Evolutionary conservation across 2,888 invertebrate species (phyloP).

Genomic region (Lamellibrachia columna): DNA sequence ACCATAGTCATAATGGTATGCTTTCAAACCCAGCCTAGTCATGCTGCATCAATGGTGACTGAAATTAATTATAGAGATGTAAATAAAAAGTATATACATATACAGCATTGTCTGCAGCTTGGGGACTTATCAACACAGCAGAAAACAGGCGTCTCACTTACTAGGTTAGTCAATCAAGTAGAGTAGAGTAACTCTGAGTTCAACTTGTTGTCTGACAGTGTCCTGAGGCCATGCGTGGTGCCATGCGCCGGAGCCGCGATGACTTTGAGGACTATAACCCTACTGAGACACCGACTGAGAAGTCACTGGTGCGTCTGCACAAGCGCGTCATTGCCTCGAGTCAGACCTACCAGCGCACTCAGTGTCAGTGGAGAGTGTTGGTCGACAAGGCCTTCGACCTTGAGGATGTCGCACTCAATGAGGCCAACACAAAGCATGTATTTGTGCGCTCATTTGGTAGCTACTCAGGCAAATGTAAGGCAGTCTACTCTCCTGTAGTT

Average conservation of each 20-base stretch:
- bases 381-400: slow-evolving; percentile 78
- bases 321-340: slow-evolving; percentile 55
- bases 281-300: slow-evolving; percentile 71
- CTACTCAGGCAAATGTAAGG: slow-evolving; percentile 54
- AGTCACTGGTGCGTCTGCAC: slow-evolving; percentile 88
- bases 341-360: slow-evolving; percentile 77
- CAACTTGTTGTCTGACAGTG: slow-evolving; percentile 48
- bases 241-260: slow-evolving; percentile 34
- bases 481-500: slow-evolving; percentile 61
- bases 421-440: slow-evolving; percentile 61
- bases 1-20: neutral
- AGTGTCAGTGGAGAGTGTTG: slow-evolving; percentile 87
- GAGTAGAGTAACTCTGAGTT: neutral
- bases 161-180: neutral
- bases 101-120: too few relatives aligned
- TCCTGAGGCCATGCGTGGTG: slow-evolving; percentile 57
- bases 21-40: neutral
- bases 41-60: neutral
- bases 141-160: too few relatives aligned
- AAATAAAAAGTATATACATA: neutral
- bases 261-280: slow-evolving; percentile 61
- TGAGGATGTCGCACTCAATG: slow-evolving; percentile 88
- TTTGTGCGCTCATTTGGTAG: slow-evolving; percentile 43
- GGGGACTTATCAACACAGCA: too few relatives aligned
- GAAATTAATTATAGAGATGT: neutral